Evolutionary conservation across 2,888 invertebrate genomes (phyloP), one percentile per base, ranked within the genome.

Genomic region (Amphipoea oculea): DNA sequence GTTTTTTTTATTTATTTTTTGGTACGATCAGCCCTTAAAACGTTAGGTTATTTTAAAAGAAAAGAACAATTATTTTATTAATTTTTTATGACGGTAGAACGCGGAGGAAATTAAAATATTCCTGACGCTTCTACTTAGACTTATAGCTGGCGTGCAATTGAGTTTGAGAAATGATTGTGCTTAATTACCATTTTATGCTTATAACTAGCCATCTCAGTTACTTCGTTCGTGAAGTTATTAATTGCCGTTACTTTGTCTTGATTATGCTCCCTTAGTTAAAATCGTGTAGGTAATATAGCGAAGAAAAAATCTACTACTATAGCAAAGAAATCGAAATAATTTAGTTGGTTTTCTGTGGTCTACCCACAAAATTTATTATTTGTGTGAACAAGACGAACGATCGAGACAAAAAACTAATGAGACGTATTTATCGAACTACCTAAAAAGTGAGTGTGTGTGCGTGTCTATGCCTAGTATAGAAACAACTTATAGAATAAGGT

Each of bases 101-200:
- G 70, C 67, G 17, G 14, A 65, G 57, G 62, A 65, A 81, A 82
- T 84, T 86, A 77, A 76, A 71, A 84, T 74, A 77, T 71, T 74
- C 77, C 77, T 68, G 54, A 73, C 42, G 40, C 82, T 67, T 57
- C 23, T 29, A 51, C 65, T 86, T 36, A 12, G 69, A 36, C 60
- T 40, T 71, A 40, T 75, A 86, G 71, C 70, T 78, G 23, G 78
- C 85, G 70, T 83, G 80, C 81, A 72, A 20, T 71, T 87, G 73
- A 83, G 68, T 76, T 83, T 79, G 88, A 87, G 57, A 79, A 81
- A 85, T 87, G 73, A 63, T 73, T 73, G 45, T 74, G 63, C 75
- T 82, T 79, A 82, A 87, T 85, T 83, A 83, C 65, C 73, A 75
- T 78, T 80, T 75, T 60, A 70, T 77, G 66, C 51, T 77, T 77